Conservation (phyloP, 2,113 vertebrate genomes). For the Mesitornis unicolor region DNA sequence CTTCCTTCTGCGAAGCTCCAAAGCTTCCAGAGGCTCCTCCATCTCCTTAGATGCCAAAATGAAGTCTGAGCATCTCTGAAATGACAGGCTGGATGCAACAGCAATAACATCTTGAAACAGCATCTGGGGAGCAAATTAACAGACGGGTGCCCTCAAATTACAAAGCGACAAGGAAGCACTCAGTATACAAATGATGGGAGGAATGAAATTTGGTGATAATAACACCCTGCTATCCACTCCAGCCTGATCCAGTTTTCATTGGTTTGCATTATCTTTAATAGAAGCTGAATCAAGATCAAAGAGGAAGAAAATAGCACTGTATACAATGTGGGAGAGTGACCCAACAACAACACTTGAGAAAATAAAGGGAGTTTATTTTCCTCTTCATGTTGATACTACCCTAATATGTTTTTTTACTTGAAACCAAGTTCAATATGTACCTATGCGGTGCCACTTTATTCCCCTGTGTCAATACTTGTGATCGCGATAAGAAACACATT, state of each 20-base stretch:
- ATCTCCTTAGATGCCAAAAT: slow-evolving; percentile 1
- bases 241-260: background rate
- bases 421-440: background rate
- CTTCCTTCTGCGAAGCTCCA: background rate
- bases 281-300: background rate
- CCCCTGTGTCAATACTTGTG: background rate
- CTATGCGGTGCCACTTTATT: background rate
- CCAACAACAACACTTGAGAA: background rate
- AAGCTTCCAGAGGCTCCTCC: background rate
- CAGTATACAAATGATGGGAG: background rate
- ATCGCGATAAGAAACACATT: background rate
- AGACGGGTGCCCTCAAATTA: background rate
- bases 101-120: background rate
- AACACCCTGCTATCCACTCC: background rate
- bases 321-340: background rate
- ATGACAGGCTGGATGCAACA: background rate
- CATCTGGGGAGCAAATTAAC: background rate
- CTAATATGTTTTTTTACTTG: background rate
- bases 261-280: background rate
- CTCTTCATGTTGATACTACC: background rate
- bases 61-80: slow-evolving; percentile 4
- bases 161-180: background rate
- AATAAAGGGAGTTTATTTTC: background rate
- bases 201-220: slow-evolving; percentile 3
- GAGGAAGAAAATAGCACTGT: background rate